Evolutionary conservation across 1,140 invertebrate species (phyloP).

Genomic region (Lepidotrigona ventralis): DNA sequence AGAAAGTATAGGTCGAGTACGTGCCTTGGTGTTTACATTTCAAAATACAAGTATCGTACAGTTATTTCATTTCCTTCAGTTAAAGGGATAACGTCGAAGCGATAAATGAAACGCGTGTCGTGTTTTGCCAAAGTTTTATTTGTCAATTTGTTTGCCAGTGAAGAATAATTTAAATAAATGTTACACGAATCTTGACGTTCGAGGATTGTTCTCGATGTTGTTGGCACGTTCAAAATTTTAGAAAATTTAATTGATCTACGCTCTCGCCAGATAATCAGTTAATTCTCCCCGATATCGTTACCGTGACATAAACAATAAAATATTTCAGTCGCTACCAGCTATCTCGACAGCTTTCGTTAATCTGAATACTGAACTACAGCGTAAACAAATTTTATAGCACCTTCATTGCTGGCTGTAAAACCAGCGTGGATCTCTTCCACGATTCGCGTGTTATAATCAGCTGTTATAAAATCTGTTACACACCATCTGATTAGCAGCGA

Average conservation of each 20-base stretch:
- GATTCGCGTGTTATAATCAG: constrained; percentile 17
- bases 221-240: not conserved
- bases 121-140: not conserved
- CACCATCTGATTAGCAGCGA: not conserved
- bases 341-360: constrained; percentile 3
- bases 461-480: constrained; percentile 25
- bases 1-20: constrained; percentile 6
- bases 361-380: constrained; percentile 30
- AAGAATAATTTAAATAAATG: not conserved
- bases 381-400: constrained; percentile 35
- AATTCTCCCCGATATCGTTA: not conserved
- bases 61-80: constrained; percentile 14
- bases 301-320: not conserved
- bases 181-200: not conserved
- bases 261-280: not conserved
- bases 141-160: too few species aligned
- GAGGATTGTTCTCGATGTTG: not conserved
- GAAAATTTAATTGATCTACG: not conserved
- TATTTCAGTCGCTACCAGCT: not conserved
- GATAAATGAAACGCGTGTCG: not conserved
- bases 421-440: not conserved
- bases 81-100: not conserved
- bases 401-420: constrained; percentile 39
- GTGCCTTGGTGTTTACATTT: constrained; percentile 20
- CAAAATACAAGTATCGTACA: not conserved